phyloP scores from a whole-genome alignment of 2,797 vertebrate species.

The Podarcis lilfordi region DNA sequence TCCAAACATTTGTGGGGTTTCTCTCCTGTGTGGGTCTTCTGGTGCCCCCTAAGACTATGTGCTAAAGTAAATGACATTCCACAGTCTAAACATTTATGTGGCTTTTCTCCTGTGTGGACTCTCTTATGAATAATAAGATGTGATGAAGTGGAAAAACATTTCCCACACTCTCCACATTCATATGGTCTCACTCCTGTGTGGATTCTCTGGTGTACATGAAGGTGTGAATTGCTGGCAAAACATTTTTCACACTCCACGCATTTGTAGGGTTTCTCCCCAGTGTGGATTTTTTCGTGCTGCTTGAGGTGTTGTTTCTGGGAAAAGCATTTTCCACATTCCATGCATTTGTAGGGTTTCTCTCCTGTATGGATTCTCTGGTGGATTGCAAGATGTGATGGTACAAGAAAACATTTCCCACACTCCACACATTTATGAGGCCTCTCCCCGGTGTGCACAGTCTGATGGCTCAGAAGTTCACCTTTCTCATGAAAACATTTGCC shows the following conservation, averaged over 20 bases:
- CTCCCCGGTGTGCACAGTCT: not conserved
- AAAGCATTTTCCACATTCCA: not conserved
- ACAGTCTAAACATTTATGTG: no score
- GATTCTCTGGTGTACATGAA: not conserved
- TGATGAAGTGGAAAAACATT: not conserved
- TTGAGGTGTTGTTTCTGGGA: not conserved
- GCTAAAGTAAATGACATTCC: no score
- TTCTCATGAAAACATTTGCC: not conserved
- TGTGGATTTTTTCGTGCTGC: slow-evolving; percentile 31
- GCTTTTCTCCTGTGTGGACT: no score
- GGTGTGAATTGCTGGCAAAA: not conserved
- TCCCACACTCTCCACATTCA: not conserved
- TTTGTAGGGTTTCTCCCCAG: not conserved
- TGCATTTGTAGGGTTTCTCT: not conserved
- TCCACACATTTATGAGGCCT: not conserved
- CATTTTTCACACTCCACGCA: not conserved
- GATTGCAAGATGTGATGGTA: not conserved
- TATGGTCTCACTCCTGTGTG: not conserved
- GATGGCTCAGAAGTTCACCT: not conserved
- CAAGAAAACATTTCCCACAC: not conserved
- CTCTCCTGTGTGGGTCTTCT: no score
- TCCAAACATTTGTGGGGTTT: no score
- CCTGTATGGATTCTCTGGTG: slow-evolving; percentile 35
- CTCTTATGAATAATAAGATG: accelerated
- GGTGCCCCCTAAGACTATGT: no score